A percentile compares a stretch with the other conserved stretches of the same genome.
These are phyloP conservation scores for Chauna torquata DNA, from an alignment of 2,113 vertebrate genomes.

Conservation along the genomic window DNA sequence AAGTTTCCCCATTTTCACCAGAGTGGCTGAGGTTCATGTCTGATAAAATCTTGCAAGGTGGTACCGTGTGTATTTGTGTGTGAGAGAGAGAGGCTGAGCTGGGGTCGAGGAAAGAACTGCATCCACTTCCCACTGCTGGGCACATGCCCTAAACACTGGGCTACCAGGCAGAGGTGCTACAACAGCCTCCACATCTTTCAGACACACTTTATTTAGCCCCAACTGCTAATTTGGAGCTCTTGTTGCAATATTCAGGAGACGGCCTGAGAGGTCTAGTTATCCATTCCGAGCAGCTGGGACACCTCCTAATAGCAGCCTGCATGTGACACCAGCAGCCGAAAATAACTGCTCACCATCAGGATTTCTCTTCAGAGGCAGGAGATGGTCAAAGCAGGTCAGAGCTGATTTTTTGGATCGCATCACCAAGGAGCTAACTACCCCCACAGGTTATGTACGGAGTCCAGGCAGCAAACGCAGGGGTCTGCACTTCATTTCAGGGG, in stretches of 20 bases:
- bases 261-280: neutral
- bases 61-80: fast-evolving
- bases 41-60: neutral
- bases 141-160: neutral
- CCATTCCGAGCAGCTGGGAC: neutral
- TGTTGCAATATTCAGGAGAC: neutral
- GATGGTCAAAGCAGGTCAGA: neutral
- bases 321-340: neutral
- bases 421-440: neutral
- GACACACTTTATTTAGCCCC: neutral
- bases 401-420: neutral
- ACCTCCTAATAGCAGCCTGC: neutral
- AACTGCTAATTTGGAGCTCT: neutral
- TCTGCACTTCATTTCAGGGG: neutral
- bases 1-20: neutral
- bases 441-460: neutral
- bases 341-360: neutral
- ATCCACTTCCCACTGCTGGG: neutral
- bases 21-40: neutral
- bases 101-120: neutral
- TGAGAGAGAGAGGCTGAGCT: neutral
- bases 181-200: neutral
- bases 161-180: neutral
- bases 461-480: neutral
- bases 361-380: neutral